Conservation (phyloP, 2,888 invertebrate genomes). For the Amblyjoppa proteus region DNA sequence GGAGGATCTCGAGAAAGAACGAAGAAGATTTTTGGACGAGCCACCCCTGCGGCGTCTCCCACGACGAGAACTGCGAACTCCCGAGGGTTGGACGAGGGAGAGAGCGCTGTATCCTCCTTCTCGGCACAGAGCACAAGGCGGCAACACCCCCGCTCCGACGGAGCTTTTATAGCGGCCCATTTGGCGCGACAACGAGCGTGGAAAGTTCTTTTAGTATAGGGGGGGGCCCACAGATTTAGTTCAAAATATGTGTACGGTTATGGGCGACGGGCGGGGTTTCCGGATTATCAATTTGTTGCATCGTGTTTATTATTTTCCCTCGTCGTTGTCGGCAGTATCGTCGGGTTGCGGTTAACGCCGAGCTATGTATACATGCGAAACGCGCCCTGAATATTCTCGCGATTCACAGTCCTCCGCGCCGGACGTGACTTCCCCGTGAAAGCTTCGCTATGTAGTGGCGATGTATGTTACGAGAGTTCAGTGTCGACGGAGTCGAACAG, state of each 20-base stretch:
- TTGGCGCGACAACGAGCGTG: constrained; percentile 85
- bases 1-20: constrained; percentile 7
- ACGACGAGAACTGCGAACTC: constrained; percentile 37
- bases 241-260: constrained; percentile 83
- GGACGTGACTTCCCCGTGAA: constrained; percentile 63
- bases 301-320: constrained; percentile 81
- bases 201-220: constrained; percentile 84
- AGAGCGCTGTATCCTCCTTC: constrained; percentile 26
- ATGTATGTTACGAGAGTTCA: constrained; percentile 57
- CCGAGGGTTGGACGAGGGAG: constrained; percentile 51
- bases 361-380: constrained; percentile 38
- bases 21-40: constrained; percentile 48
- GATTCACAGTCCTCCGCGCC: constrained; percentile 59
- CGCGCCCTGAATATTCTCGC: constrained; percentile 59
- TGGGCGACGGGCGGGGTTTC: constrained; percentile 75
- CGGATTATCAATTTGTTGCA: constrained; percentile 85
- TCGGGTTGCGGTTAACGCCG: constrained; percentile 21
- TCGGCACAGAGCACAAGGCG: constrained; percentile 62
- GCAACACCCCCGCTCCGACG: constrained; percentile 61
- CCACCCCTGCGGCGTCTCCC: constrained; percentile 50
- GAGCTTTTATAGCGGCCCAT: constrained; percentile 84
- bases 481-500: constrained; percentile 52
- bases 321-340: constrained; percentile 45
- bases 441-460: constrained; percentile 37
- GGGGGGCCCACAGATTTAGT: constrained; percentile 80